Evolutionary conservation across 2,797 vertebrate species (phyloP), one percentile per base, ranked within the genome.

Genomic region (Urophycis tenuis): DNA sequence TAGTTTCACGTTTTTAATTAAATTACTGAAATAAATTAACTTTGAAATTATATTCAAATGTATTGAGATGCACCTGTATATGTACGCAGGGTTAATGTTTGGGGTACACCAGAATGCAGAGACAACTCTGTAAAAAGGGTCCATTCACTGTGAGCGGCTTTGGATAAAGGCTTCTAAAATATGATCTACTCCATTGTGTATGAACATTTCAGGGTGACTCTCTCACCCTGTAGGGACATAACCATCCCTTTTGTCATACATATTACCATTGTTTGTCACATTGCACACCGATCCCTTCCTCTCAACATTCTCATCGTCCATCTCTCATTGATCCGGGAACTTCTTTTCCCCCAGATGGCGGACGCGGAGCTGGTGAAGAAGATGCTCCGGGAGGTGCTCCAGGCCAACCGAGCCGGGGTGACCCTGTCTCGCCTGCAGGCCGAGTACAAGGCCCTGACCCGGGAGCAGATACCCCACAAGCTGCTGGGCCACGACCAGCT

Each of bases 391-490:
- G 94, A 93, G 53, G 92, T 98, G 84, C 93, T 98, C 75, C 95
- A 95, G 85, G 89, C 94, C 74, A 94, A 94, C 87, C 95, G 94
- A 87, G 91, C 91, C 17, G 96, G 91, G n/a, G 29, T 97, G 85
- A 92, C 92, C 2, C 84, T 96, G 83, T 85, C 93, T 69, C 92
- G 91, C 22, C 92, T 98, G 77, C 95, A 97, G 89, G 83, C 84
- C 0, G 95, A 97, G 84, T 99, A 95, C 90, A 95, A 91, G 88
- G 94, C 95, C 73, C 87, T 98, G 82, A 96, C 95, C 0, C 95
- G 95, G 3, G 97, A 98, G 78, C 91, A 91, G 86, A 96, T 99
- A 85, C 96, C 96, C 10, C 93, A 95, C 87, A 95, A 93, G 81
- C 94, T 95, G 77, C 90, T 97, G 83, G 96, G 96, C 72, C 92